Base-by-base conservation (phyloP, 2,113 vertebrate genomes). In the Poeciliopsis retropinna region DNA sequence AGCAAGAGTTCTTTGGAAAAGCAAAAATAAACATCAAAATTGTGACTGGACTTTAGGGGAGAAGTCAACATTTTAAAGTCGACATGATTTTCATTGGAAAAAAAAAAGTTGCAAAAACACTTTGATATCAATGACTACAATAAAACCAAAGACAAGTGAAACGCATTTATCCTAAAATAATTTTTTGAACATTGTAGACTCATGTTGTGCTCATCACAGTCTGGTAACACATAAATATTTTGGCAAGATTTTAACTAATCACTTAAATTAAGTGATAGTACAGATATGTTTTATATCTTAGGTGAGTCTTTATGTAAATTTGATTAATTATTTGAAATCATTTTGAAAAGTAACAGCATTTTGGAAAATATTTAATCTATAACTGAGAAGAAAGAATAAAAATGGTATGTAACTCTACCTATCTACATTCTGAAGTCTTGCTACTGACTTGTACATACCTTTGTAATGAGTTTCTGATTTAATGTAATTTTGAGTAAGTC, bases 1-100 rank as follows among this genome's bases (percentile, higher is more conserved):
- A 19, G 64, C 64, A 67, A 67, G 5, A 67, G 37, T 67, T 67
- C 37, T 28, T 27, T 41, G 64, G 64, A 66, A 66, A 6, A n/a
- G 12, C 34, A 28, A 15, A 67, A 67, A 41, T 44, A 15, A 41
- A 44, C 64, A 67, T 29, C 12, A 41, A 15, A 41, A 41, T 27
- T 27, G 28, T 17, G 37, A 19, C 41, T 14, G 15, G 41, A 44
- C 34, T n/a, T 57, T n/a, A 57, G 51, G 51, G n/a, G 25, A n/a
- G 10, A 57, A n/a, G 22, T 7, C 51, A 22, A n/a, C 22, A 57
- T 57, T 57, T 54, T 57, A 57, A 57, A 11, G 51, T 57, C 10
- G 51, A 57, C 17, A 6, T 57, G 51, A 57, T n/a, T 57, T 57
- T n/a, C 10, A 7, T n/a, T 25, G 5, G 7, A n/a, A 57, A 57